Evolutionary conservation across 2,113 vertebrate species (phyloP).

Genomic region (Ammodytes dubius): DNA sequence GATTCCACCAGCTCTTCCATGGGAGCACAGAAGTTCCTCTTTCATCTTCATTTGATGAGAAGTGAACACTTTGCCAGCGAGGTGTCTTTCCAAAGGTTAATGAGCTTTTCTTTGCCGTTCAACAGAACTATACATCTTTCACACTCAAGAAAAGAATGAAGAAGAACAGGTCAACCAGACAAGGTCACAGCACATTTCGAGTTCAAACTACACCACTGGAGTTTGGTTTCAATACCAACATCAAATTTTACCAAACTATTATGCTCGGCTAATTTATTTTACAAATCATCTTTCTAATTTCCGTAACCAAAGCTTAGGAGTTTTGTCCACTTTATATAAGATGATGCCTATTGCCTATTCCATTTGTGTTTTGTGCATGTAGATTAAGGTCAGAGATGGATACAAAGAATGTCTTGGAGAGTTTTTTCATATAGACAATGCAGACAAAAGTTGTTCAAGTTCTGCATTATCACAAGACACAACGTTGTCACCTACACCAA

Average conservation of each 20-base stretch:
- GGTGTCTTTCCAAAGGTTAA: slow-evolving; percentile 65
- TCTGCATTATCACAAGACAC: background rate
- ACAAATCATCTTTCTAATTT: background rate
- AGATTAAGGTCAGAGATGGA: background rate
- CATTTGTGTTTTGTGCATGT: background rate
- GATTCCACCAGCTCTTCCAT: slow-evolving; percentile 42
- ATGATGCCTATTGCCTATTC: background rate
- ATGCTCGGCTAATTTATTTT: background rate
- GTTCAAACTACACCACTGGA: background rate
- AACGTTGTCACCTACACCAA: background rate
- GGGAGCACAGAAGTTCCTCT: slow-evolving; percentile 25
- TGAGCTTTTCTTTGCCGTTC: slow-evolving; percentile 46
- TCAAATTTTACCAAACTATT: background rate
- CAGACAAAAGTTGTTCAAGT: background rate
- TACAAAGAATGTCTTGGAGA: background rate
- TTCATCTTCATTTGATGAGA: slow-evolving; percentile 67
- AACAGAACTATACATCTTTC: slow-evolving; percentile 15
- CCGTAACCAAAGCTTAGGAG: background rate
- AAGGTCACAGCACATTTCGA: background rate
- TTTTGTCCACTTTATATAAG: background rate
- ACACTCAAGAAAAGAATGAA: slow-evolving; percentile 28
- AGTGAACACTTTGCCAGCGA: slow-evolving; percentile 26
- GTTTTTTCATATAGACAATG: background rate
- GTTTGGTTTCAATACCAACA: background rate
- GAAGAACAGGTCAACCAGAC: slow-evolving; percentile 17